Evolutionary conservation across 2,888 invertebrate genomes (phyloP), one percentile per base, ranked within the genome.

Genomic region (Neoscelio sp.): DNA sequence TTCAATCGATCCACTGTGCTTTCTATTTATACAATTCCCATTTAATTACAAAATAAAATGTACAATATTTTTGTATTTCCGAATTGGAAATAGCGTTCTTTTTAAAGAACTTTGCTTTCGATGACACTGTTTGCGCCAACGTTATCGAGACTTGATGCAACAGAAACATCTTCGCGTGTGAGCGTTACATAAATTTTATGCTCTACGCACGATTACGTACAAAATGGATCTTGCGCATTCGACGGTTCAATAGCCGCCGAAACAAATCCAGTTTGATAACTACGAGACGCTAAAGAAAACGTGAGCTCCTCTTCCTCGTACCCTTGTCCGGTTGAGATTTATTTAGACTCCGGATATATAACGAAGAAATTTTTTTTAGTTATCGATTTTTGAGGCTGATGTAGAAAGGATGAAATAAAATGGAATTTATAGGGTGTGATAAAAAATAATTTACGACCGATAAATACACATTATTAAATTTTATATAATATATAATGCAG

Each of bases 151-250:
- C 10, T 64, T 64, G 56, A 54, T 26, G 17, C 28, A 46, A 40
- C 30, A 8, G 12, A 58, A 50, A 68, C 38, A 62, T 58, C 18
- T 67, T 64, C 35, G 56, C 54, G 54, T 68, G 70, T 15, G 60
- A 75, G 56, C 40, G 56, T 56, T 48, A 70, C 64, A 78, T 74
- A 74, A 68, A 78, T 78, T 78, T 58, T 58, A 70, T 68, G 64
- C 70, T 38, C 64, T 65, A 67, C 64, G 58, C 56, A 52, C 62
- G 74, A 78, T 78, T 78, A 74, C 56, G 64, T 64, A 33, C 20
- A 64, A 20, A 68, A 64, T 78, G 67, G 62, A 78, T 78, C 62
- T 62, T 50, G 54, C 20, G 26, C 74, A 30, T 74, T 78, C 52
- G 64, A 64, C 62, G 74, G 56, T 78, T 78, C 67, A 71, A 67